phyloP scores from a whole-genome alignment of 2,113 vertebrate genomes.

The Gymnobelideus leadbeateri region DNA sequence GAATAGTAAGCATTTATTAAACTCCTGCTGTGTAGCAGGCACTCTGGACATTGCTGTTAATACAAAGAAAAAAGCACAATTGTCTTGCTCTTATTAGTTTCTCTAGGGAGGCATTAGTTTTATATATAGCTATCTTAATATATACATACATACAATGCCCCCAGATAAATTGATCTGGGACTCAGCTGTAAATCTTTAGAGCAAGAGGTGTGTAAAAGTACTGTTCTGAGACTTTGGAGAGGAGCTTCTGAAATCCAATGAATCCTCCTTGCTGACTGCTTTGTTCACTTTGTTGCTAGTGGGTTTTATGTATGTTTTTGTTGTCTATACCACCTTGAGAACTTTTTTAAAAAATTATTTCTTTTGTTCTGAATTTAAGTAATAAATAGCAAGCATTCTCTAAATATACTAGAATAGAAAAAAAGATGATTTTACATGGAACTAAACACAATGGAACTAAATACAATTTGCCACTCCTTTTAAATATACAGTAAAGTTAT shows the following conservation, averaged over 20 bases:
- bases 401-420: background rate
- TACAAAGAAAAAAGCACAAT: background rate
- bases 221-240: background rate
- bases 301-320: background rate
- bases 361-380: background rate
- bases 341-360: background rate
- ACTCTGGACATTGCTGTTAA: background rate
- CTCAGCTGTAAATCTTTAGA: background rate
- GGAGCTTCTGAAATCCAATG: background rate
- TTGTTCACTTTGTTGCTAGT: background rate
- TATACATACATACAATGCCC: background rate
- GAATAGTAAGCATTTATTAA: background rate
- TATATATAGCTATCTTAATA: background rate
- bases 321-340: background rate
- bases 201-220: background rate
- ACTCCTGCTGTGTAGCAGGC: background rate
- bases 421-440: background rate
- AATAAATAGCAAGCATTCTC: background rate
- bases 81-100: background rate
- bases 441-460: background rate
- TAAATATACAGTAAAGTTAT: no score
- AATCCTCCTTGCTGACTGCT: background rate
- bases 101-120: background rate
- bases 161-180: background rate
- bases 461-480: background rate